These are phyloP conservation scores for Desoria tigrina DNA, from an alignment of 2,888 invertebrate species.

Conservation along the genomic window DNA sequence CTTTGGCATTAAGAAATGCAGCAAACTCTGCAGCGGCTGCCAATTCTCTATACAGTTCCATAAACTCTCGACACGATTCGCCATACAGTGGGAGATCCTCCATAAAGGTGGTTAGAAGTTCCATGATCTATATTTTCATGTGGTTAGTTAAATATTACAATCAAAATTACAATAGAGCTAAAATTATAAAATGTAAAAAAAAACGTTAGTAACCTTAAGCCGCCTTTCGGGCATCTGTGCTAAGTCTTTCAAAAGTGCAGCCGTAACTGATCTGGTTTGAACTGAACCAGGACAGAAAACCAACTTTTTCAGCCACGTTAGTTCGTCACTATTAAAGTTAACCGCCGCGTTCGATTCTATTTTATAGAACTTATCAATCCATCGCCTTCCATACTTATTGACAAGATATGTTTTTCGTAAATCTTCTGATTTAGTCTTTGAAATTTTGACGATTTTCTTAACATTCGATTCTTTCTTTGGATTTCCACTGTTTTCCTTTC, in stretches of 20 bases:
- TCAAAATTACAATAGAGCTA: conserved; percentile 25
- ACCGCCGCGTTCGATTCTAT: conserved; percentile 38
- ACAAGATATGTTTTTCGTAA: conserved; percentile 64
- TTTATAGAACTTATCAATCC: conserved; percentile 61
- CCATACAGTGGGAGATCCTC: conserved; percentile 83
- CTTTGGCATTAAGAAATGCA: conserved; percentile 84
- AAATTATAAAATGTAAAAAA: background rate
- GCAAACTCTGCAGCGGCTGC: conserved; percentile 88
- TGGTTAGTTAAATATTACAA: conserved; percentile 17
- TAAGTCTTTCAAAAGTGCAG: conserved; percentile 50
- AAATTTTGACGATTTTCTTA: conserved; percentile 4
- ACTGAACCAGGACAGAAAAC: conserved; percentile 53
- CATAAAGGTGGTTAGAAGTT: conserved; percentile 83
- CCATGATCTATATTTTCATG: conserved; percentile 69
- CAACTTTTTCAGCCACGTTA: conserved; percentile 50
- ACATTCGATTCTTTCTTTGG: conserved; percentile 30
- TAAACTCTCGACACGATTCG: conserved; percentile 88
- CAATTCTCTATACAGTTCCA: conserved; percentile 80
- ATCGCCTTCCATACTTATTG: conserved; percentile 74
- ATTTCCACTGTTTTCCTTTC: conserved; percentile 4
- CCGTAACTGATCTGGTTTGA: conserved; percentile 51
- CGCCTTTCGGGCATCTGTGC: conserved; percentile 49
- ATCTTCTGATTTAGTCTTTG: conserved; percentile 53
- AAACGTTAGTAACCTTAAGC: conserved; percentile 41
- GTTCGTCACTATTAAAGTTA: conserved; percentile 36